Evolutionary conservation across 2,113 vertebrate species (phyloP).

Genomic region (Nettapus auritus): DNA sequence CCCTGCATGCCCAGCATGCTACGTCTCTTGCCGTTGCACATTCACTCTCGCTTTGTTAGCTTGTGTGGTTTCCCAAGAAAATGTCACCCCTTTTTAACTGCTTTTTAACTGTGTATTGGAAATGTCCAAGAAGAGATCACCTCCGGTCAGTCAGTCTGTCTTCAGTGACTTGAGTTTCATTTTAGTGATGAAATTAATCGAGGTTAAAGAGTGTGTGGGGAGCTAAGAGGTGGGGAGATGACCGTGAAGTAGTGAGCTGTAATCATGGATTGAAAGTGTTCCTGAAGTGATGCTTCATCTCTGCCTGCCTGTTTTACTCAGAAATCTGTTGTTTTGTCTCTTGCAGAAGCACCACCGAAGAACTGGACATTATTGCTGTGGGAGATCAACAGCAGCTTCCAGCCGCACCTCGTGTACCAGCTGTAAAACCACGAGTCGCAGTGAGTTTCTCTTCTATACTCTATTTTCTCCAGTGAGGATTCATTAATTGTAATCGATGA

Average conservation of each 20-base stretch:
- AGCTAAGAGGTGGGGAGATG: not conserved
- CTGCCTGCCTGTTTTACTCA: not conserved
- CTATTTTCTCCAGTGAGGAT: not conserved
- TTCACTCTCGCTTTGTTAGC: not conserved
- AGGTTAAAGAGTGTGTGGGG: not conserved
- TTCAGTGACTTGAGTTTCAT: not conserved
- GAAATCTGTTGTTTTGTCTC: not conserved
- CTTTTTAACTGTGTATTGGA: not conserved
- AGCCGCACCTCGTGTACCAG: not conserved
- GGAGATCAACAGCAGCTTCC: conserved; percentile 4
- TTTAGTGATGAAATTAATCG: not conserved
- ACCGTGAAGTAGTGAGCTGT: not conserved
- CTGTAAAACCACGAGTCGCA: not conserved
- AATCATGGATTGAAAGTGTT: not conserved
- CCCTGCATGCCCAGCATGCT: not conserved
- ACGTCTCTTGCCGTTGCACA: not conserved
- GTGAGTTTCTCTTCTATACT: conserved; percentile 46
- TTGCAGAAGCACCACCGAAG: conserved; percentile 29
- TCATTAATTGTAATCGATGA: not conserved
- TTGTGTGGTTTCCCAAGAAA: not conserved
- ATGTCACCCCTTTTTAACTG: not conserved
- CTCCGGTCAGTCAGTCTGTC: not conserved
- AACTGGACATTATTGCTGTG: not conserved
- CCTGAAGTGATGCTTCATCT: not conserved
- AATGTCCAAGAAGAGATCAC: not conserved